phyloP scores from a whole-genome alignment of 2,113 vertebrate species.

The Fulica atra region DNA sequence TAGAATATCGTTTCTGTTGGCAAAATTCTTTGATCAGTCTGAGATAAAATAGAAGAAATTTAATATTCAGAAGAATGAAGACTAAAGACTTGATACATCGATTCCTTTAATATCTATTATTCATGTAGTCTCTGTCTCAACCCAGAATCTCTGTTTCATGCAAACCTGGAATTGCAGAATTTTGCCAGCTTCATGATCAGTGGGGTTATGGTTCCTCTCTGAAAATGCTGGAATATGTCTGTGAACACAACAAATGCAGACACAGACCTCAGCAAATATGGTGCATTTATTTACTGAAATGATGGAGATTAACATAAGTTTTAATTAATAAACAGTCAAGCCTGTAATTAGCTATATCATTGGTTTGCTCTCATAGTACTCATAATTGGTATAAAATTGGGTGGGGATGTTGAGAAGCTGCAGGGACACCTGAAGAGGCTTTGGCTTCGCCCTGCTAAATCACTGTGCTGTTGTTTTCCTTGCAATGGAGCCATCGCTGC shows the following conservation, averaged over 20 bases:
- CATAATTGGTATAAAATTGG: not conserved
- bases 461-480: not conserved
- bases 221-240: slow-evolving; percentile 12
- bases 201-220: not conserved
- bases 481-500: not conserved
- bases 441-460: not conserved
- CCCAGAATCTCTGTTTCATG: not conserved
- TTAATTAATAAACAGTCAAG: not conserved
- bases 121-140: not conserved
- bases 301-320: not conserved
- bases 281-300: not conserved
- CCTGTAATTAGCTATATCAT: not conserved
- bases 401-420: not conserved
- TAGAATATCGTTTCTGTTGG: not conserved
- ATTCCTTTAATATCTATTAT: slow-evolving; percentile 37
- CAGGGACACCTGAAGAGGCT: not conserved
- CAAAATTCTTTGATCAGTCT: slow-evolving; percentile 5
- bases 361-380: not conserved
- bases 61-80: slow-evolving; percentile 11
- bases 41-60: slow-evolving; percentile 30
- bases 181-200: not conserved
- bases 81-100: not conserved
- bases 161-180: slow-evolving; percentile 1
- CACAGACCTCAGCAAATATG: not conserved
- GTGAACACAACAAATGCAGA: not conserved